Percentiles rank a stretch among this genome's conserved stretches.
phyloP scores from a whole-genome alignment of 2,113 vertebrate genomes.

The Herpetotheres cachinnans region DNA sequence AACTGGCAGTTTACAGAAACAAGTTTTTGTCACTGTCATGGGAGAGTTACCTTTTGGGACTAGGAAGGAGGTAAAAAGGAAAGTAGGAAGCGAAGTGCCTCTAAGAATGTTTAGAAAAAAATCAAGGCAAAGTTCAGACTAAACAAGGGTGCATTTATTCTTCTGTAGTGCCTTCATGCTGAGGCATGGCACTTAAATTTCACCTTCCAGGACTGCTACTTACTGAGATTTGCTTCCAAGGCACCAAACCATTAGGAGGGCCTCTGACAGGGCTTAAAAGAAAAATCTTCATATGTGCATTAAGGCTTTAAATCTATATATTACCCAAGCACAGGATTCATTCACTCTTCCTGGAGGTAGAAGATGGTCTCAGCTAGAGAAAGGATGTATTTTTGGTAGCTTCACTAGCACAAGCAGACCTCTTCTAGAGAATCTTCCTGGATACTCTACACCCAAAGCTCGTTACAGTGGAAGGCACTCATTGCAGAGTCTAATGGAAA shows the following conservation, averaged over 20 bases:
- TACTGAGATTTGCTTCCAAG: neutral
- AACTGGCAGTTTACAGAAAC: neutral
- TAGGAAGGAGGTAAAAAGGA: neutral
- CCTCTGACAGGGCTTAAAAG: neutral
- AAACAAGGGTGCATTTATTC: neutral
- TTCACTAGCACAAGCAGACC: neutral
- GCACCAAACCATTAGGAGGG: neutral
- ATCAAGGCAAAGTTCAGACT: conserved; percentile 5
- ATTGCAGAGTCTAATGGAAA: neutral
- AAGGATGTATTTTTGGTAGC: neutral
- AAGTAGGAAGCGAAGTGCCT: neutral
- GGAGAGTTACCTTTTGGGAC: neutral
- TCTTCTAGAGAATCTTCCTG: neutral
- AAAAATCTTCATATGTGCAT: neutral
- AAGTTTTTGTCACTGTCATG: neutral
- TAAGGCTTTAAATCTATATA: neutral
- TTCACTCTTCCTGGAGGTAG: neutral
- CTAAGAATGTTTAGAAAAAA: neutral
- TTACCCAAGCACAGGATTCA: neutral
- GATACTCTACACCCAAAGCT: neutral
- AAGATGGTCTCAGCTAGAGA: neutral
- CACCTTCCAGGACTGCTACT: neutral
- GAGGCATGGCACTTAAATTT: neutral
- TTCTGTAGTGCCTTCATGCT: neutral
- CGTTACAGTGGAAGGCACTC: neutral